phyloP scores from a whole-genome alignment of 2,888 invertebrate genomes.

The Schrankia costaestrigalis region DNA sequence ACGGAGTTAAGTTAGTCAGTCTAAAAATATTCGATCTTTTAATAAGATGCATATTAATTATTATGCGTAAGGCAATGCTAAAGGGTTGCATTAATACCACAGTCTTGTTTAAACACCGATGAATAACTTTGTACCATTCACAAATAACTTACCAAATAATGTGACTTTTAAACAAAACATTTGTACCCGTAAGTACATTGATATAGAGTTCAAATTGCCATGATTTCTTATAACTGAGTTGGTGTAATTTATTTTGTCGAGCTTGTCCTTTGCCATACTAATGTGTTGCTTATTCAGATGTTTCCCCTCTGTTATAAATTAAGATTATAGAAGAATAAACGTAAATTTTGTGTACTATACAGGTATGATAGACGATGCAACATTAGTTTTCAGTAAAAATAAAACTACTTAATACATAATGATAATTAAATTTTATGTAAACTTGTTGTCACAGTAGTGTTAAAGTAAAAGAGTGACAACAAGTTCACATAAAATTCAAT shows the following conservation, averaged over 20 bases:
- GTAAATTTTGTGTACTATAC: constrained; percentile 35
- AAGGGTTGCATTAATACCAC: constrained; percentile 38
- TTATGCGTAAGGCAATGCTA: constrained; percentile 29
- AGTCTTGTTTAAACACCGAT: constrained; percentile 48
- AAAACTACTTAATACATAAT: too few relatives aligned
- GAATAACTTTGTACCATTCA: constrained; percentile 36
- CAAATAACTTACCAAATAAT: constrained; percentile 14
- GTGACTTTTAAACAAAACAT: not conserved
- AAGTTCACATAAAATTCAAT: too few relatives aligned
- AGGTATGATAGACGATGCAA: too few relatives aligned
- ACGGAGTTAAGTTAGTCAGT: constrained; percentile 16
- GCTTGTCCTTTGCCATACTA: constrained; percentile 41
- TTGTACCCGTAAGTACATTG: not conserved
- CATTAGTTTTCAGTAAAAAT: too few relatives aligned
- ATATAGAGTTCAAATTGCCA: constrained; percentile 1
- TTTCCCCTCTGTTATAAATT: constrained; percentile 58
- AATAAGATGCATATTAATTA: constrained; percentile 35
- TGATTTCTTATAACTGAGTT: not conserved
- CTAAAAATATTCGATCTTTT: constrained; percentile 22
- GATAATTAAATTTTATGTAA: too few relatives aligned
- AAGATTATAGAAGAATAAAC: constrained; percentile 54
- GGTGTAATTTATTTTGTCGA: constrained; percentile 8
- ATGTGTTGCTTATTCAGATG: constrained; percentile 63
- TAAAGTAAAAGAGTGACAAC: too few relatives aligned
- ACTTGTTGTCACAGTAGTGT: too few relatives aligned